Evolutionary conservation across 1,140 invertebrate species (phyloP).

Genomic region (Tetramorium alpestre): DNA sequence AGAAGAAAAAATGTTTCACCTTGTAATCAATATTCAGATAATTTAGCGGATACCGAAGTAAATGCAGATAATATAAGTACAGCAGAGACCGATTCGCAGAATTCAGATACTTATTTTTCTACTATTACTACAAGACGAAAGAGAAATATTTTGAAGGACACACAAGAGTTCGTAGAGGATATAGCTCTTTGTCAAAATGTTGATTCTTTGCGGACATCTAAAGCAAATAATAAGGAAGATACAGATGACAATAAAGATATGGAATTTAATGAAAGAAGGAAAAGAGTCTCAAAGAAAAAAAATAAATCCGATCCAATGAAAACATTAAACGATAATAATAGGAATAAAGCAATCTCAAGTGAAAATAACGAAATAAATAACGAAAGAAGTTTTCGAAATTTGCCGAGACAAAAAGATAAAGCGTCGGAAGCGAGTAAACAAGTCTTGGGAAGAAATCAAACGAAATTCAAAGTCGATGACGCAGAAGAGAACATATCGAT

Average conservation of each 20-base stretch:
- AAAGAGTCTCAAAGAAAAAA: neutral
- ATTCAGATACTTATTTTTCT: slow-evolving; percentile 61
- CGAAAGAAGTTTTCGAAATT: slow-evolving; percentile 13
- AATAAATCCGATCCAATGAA: neutral
- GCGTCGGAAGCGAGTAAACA: neutral
- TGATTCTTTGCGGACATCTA: neutral
- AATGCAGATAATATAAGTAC: neutral
- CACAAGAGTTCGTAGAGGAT: neutral
- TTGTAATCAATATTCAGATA: neutral
- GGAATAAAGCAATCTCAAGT: neutral
- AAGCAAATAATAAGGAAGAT: neutral
- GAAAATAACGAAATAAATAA: neutral
- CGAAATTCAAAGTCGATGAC: neutral
- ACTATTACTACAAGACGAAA: slow-evolving; percentile 60
- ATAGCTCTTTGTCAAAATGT: neutral
- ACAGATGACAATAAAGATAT: neutral
- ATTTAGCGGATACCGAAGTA: neutral
- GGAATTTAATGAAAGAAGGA: slow-evolving; percentile 18
- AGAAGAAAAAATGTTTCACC: neutral
- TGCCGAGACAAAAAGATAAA: neutral
- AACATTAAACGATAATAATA: neutral
- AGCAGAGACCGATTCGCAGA: slow-evolving; percentile 56
- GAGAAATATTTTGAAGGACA: slow-evolving; percentile 56
- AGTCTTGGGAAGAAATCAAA: neutral
- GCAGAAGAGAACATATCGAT: neutral